Percentiles rank a stretch among this genome's conserved stretches.
Conservation (phyloP, 1,140 invertebrate species). For the Heliconius congener region DNA sequence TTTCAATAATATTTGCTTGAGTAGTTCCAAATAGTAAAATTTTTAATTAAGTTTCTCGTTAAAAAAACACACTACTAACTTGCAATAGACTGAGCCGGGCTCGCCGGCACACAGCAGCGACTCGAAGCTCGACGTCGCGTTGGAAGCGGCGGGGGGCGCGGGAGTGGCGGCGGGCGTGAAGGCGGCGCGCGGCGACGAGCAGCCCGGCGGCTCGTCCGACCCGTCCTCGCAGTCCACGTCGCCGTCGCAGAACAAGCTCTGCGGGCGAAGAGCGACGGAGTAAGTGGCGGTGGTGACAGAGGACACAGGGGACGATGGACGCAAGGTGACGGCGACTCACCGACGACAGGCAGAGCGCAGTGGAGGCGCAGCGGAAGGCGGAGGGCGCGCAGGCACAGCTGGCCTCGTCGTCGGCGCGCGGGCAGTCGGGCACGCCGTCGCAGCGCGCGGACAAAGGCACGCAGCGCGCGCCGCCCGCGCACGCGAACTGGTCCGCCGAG, state of each 20-base stretch:
- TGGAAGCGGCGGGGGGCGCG: constrained; percentile 25
- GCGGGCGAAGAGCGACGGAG: constrained; percentile 88
- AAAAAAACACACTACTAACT: background rate
- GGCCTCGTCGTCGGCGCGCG: constrained; percentile 86
- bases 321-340: constrained; percentile 84
- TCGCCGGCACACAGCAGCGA: constrained; percentile 47
- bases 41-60: no score
- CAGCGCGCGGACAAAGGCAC: constrained; percentile 85
- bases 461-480: constrained; percentile 85
- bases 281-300: constrained; percentile 66
- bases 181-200: constrained; percentile 55
- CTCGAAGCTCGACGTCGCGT: constrained; percentile 17
- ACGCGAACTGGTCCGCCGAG: constrained; percentile 80
- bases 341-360: constrained; percentile 86
- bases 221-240: constrained; percentile 90
- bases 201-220: constrained; percentile 90
- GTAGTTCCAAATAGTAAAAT: no score
- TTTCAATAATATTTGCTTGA: background rate
- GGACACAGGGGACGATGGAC: constrained; percentile 87
- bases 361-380: constrained; percentile 87
- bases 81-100: constrained; percentile 66
- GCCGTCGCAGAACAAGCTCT: constrained; percentile 91
- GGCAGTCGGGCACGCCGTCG: constrained; percentile 85
- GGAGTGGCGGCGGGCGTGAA: constrained; percentile 20
- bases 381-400: constrained; percentile 84